Percentiles rank a stretch among this genome's conserved stretches.
phyloP scores from a whole-genome alignment of 2,888 invertebrate genomes.

The Chrysotoxum bicinctum region DNA sequence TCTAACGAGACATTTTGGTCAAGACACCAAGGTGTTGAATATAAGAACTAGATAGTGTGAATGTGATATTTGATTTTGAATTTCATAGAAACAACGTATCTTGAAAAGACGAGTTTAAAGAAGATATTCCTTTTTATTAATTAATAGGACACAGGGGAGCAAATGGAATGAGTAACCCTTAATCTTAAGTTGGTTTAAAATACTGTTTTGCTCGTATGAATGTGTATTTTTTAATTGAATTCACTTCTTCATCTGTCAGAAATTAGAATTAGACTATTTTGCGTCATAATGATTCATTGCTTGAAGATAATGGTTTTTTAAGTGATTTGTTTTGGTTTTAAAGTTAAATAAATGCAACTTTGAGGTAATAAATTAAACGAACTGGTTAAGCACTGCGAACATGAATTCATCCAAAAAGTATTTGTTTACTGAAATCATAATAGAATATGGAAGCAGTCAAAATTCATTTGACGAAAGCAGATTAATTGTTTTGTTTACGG shows the following conservation, averaged over 20 bases:
- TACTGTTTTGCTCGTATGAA: not conserved
- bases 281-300: conserved; percentile 8
- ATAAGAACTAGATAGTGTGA: not conserved
- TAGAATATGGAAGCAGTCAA: too few species aligned
- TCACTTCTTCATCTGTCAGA: not conserved
- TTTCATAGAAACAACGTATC: too few species aligned
- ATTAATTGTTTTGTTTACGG: too few species aligned
- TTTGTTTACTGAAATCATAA: too few species aligned
- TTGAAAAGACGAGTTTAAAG: not conserved
- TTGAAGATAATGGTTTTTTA: not conserved
- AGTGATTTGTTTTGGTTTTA: not conserved
- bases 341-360: not conserved
- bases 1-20: not conserved
- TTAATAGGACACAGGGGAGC: too few species aligned
- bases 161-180: not conserved
- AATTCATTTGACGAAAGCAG: too few species aligned
- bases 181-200: not conserved
- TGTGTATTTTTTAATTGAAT: not conserved
- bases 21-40: not conserved
- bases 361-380: not conserved
- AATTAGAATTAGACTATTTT: not conserved
- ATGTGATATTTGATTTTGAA: not conserved
- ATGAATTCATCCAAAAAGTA: too few species aligned
- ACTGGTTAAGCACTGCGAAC: too few species aligned
- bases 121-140: too few species aligned